A percentile compares a stretch with the other conserved stretches of the same genome.
Evolutionary conservation across 1,140 invertebrate genomes (phyloP).

Genomic region (Microplitis demolitor): DNA sequence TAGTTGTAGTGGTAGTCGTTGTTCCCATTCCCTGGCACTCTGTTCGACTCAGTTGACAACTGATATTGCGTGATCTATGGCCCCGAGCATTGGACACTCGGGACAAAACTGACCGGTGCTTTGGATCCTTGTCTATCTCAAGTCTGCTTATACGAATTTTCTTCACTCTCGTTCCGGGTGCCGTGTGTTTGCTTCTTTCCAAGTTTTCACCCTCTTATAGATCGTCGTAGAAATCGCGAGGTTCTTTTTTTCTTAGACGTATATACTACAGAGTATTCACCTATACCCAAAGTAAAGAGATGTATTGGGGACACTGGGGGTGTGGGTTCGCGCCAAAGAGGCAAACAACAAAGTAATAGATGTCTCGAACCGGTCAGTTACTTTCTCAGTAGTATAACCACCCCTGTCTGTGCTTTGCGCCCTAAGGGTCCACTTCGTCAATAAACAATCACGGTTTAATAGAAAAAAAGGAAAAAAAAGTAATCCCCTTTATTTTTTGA

Average conservation of each 20-base stretch:
- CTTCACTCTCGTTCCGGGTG: neutral
- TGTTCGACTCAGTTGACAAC: conserved; percentile 54
- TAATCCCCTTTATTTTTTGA: conserved; percentile 9
- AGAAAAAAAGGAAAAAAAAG: conserved; percentile 43
- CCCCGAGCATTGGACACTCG: conserved; percentile 58
- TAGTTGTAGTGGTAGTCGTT: neutral
- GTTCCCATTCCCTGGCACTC: conserved; percentile 37
- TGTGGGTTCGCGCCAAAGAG: conserved; percentile 26
- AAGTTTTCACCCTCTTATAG: conserved; percentile 17
- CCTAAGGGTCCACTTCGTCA: conserved; percentile 58
- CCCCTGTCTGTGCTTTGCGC: conserved; percentile 29
- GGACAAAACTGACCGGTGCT: conserved; percentile 50
- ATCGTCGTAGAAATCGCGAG: conserved; percentile 13
- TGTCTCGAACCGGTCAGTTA: conserved; percentile 48
- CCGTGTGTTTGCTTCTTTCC: conserved; percentile 20
- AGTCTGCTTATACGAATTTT: conserved; percentile 8
- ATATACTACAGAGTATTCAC: neutral
- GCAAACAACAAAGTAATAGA: conserved; percentile 61
- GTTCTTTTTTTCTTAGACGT: neutral
- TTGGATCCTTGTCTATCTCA: conserved; percentile 21
- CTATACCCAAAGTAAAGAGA: neutral
- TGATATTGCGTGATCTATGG: conserved; percentile 63
- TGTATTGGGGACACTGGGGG: conserved; percentile 4
- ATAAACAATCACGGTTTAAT: conserved; percentile 62
- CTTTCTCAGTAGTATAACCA: neutral